Evolutionary conservation across 2,113 vertebrate species (phyloP).

Genomic region (Periophthalmodon schlosseri): DNA sequence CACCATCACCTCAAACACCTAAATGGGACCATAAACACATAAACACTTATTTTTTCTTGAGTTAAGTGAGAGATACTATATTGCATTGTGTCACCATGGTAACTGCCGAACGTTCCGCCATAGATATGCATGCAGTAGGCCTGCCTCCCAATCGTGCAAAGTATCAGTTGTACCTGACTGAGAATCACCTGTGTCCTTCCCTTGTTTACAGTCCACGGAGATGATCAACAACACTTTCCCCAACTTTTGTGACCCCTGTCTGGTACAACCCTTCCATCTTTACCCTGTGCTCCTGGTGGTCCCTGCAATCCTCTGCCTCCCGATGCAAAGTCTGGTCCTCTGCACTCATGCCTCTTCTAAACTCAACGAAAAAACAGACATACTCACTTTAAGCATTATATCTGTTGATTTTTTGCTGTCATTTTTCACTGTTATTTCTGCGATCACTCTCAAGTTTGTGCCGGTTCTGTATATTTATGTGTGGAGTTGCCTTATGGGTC

Average conservation of each 20-base stretch:
- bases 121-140: no score
- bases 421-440: not conserved
- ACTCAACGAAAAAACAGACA: conserved; percentile 6
- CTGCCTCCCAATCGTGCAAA: no score
- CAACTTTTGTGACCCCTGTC: not conserved
- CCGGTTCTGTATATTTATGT: not conserved
- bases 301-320: not conserved
- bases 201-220: not conserved
- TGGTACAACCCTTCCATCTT: not conserved
- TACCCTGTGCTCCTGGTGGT: not conserved
- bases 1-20: no score
- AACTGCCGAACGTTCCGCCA: no score
- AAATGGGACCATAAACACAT: no score
- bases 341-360: not conserved
- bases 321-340: not conserved
- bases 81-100: no score
- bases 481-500: not conserved
- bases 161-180: no score
- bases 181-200: no score
- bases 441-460: not conserved
- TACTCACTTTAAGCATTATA: not conserved
- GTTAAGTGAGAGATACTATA: no score
- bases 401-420: not conserved
- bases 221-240: not conserved
- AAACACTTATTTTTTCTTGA: no score